Evolutionary conservation across 2,113 vertebrate species (phyloP).

Genomic region (Sphaerodactylus townsendi): DNA sequence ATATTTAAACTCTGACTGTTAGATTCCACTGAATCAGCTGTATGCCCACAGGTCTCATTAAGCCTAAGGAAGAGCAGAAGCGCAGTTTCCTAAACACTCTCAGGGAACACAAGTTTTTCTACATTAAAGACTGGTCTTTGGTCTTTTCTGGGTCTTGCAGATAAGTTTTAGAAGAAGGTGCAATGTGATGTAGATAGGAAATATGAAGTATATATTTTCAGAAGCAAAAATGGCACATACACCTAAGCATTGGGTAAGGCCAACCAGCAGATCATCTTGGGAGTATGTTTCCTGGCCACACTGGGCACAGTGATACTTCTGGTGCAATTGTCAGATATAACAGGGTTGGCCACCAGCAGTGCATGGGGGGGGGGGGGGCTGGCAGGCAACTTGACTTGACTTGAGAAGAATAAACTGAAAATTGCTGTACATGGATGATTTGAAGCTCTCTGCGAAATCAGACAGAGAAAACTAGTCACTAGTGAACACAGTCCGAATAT

Average conservation of each 20-base stretch:
- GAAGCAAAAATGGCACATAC: background rate
- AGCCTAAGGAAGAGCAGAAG: constrained; percentile 63
- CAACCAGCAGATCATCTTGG: background rate
- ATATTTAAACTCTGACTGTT: constrained; percentile 79
- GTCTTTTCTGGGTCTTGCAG: constrained; percentile 20
- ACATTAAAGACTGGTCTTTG: constrained; percentile 48
- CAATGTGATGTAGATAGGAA: rapidly evolving
- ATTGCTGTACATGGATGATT: too few relatives aligned
- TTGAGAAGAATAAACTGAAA: too few relatives aligned
- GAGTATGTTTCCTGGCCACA: background rate
- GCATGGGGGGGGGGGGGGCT: too few relatives aligned
- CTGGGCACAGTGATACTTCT: background rate
- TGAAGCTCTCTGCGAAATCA: too few relatives aligned
- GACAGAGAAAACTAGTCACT: too few relatives aligned
- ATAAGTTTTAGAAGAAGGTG: constrained; percentile 10
- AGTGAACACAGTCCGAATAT: too few relatives aligned
- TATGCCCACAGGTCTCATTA: constrained; percentile 78
- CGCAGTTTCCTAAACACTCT: constrained; percentile 57
- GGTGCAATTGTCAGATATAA: background rate
- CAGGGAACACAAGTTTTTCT: constrained; percentile 35
- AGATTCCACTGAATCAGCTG: constrained; percentile 77
- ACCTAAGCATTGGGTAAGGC: background rate
- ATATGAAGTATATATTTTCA: background rate
- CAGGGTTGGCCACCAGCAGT: too few relatives aligned
- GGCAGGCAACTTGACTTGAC: too few relatives aligned